These are phyloP conservation scores for Desmophyllum pertusum DNA, from an alignment of 92 coral and sea anemone species.

Conservation along the genomic window DNA sequence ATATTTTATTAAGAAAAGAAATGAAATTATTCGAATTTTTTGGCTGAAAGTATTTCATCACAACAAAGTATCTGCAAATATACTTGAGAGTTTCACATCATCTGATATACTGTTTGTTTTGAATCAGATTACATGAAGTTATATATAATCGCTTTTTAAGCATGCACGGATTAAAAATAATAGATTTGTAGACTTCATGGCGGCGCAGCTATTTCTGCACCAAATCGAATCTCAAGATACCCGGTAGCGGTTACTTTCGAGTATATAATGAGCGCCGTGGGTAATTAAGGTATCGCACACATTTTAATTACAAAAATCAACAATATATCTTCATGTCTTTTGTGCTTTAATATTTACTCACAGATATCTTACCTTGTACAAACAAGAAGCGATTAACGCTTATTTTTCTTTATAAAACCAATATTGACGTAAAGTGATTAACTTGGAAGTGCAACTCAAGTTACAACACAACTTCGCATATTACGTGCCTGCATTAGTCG, in stretches of 20 bases:
- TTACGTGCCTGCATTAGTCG: not conserved
- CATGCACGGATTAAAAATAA: not conserved
- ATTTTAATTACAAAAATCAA: not conserved
- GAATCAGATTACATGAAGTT: not conserved
- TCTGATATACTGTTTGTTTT: not conserved
- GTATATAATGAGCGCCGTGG: not conserved
- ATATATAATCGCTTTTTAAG: not conserved
- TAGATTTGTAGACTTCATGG: not conserved
- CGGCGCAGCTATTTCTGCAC: not conserved
- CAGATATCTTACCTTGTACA: not conserved
- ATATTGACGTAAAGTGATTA: conserved; percentile 14
- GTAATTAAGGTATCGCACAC: not conserved
- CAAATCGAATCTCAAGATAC: not conserved
- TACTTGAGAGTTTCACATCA: not conserved
- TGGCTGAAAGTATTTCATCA: too few relatives aligned
- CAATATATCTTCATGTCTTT: not conserved
- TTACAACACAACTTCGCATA: not conserved
- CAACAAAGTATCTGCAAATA: not conserved
- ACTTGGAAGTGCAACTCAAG: not conserved
- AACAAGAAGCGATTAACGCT: conserved; percentile 9
- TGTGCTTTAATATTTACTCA: not conserved
- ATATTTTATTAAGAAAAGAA: too few relatives aligned
- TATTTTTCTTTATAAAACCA: conserved; percentile 22
- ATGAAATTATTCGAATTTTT: too few relatives aligned
- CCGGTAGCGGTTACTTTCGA: not conserved